Base-by-base conservation (phyloP, 2,797 vertebrate species). In the Anisognathus igniventris region DNA sequence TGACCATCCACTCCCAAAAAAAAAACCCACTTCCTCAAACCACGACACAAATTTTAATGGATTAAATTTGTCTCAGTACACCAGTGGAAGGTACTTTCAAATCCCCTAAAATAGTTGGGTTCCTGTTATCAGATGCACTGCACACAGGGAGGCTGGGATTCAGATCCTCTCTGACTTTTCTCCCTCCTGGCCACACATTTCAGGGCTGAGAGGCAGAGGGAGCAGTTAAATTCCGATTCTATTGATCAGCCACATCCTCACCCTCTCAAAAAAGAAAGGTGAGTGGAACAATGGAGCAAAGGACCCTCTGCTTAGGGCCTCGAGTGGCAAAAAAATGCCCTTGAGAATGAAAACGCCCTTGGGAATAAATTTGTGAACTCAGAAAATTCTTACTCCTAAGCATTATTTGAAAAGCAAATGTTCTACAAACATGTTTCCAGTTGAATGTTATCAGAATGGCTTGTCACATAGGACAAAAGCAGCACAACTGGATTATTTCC, bases 61-160 rank as follows among this genome's bases (percentile, higher is more conserved):
- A 80, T 42, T 50, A 28, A 86, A 39, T 14, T 0, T 7, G 7
- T n/a, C 57, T 47, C 39, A 37, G 1, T 5, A 42, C 1, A 60
- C 13, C 61, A 47, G 9, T n/a, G 33, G 64, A 83, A 91, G 4
- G 23, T 18, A 28, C 8, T 76, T 66, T 39, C 10, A 57, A 16
- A 1, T 5, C 13, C 17, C 10, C 1, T 4, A 22, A 8, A 44
- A 2, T 0, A 45, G 11, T 2, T 0, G 0, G 9, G 40, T 6
- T 37, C 24, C 28, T 37, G 9, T n/a, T 24, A 71, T 50, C 17
- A 82, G 0, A 10, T 12, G n/a, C 51, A 20, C n/a, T 42, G 2
- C 6, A 67, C 21, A 12, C 5, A 80, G 12, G 31, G 14, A 66
- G 14, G 7, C 2, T 37, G 54, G 4, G 19, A 71, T 51, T 40